Conservation (phyloP, 2,888 invertebrate species). For the Galerucella nymphaeae region DNA sequence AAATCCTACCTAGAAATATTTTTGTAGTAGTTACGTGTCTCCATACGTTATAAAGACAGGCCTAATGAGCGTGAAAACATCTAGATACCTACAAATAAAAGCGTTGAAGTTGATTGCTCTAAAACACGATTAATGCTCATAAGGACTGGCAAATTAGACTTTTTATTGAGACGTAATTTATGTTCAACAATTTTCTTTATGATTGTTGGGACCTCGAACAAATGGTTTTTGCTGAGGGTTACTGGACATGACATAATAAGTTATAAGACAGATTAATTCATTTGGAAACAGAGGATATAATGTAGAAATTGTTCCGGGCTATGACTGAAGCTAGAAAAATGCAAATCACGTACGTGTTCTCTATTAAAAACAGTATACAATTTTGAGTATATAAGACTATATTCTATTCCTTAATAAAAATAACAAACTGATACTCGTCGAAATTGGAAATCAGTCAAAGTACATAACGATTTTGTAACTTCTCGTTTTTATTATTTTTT, state of each 20-base stretch:
- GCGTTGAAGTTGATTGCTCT: constrained; percentile 32
- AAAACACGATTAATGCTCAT: constrained; percentile 32
- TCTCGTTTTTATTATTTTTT: too few relatives aligned
- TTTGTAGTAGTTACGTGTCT: neutral
- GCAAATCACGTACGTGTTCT: constrained; percentile 17
- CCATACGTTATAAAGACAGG: neutral
- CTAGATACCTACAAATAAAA: constrained; percentile 29
- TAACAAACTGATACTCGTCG: too few relatives aligned
- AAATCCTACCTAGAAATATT: neutral
- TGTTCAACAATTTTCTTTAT: constrained; percentile 34
- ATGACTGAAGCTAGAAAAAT: constrained; percentile 19
- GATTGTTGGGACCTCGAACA: constrained; percentile 26
- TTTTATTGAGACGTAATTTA: constrained; percentile 34
- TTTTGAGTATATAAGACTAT: neutral
- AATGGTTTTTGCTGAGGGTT: constrained; percentile 33
- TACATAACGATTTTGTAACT: too few relatives aligned
- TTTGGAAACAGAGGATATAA: constrained; percentile 22
- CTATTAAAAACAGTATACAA: constrained; percentile 9
- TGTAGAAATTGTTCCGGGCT: constrained; percentile 17
- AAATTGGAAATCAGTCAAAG: too few relatives aligned
- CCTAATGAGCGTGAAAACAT: neutral
- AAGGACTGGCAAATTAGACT: constrained; percentile 32
- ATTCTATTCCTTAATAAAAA: too few relatives aligned
- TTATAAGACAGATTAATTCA: constrained; percentile 33
- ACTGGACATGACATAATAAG: constrained; percentile 33